These are phyloP conservation scores for Agapornis canus DNA, from an alignment of 2,797 vertebrate genomes.

Conservation along the genomic window DNA sequence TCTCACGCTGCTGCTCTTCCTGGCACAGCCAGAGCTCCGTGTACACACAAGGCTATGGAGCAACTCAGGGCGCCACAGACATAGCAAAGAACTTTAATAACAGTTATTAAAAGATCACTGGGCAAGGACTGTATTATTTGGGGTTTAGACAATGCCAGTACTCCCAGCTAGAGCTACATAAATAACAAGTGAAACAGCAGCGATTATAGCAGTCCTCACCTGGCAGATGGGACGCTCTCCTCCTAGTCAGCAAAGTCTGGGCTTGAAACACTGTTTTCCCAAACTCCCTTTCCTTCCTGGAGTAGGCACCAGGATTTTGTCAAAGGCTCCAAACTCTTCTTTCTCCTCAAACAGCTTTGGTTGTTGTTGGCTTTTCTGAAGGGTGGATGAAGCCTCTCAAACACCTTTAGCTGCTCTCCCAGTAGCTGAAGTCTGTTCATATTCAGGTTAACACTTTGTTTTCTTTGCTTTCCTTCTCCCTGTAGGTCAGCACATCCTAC, in stretches of 20 bases:
- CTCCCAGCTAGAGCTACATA: not conserved
- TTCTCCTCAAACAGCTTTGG: not conserved
- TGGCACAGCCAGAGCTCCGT: accelerated
- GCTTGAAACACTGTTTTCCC: not conserved
- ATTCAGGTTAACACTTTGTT: not conserved
- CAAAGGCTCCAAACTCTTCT: not conserved
- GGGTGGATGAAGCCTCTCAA: not conserved
- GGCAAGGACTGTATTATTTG: not conserved
- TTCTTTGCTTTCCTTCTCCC: not conserved
- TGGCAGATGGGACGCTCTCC: not conserved
- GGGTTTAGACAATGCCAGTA: not conserved
- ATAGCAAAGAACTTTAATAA: not conserved
- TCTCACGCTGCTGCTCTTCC: not conserved
- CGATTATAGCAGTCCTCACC: not conserved
- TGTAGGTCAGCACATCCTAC: slow-evolving; percentile 68
- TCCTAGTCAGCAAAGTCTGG: not conserved
- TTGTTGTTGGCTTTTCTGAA: not conserved
- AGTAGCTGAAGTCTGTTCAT: not conserved
- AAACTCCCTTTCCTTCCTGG: not conserved
- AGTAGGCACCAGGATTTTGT: not conserved
- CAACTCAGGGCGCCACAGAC: not conserved
- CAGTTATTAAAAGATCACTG: not conserved
- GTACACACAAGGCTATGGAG: not conserved
- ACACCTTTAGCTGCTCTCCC: not conserved
- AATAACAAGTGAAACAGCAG: not conserved